These are phyloP conservation scores for Athene noctua DNA, from an alignment of 2,113 vertebrate genomes.

Conservation along the genomic window DNA sequence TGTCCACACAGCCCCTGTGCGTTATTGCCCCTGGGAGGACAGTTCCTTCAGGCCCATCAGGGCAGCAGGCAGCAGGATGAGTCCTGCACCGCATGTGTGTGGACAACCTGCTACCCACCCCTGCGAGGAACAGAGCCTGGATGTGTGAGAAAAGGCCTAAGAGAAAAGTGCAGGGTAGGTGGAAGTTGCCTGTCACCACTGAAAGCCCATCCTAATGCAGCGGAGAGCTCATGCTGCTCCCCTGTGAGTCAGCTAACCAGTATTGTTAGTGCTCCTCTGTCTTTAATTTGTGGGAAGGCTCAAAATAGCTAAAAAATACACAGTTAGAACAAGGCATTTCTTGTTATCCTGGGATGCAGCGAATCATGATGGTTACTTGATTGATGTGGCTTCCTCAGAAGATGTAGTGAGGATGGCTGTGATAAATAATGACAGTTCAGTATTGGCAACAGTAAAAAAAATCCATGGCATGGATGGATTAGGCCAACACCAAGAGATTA, in stretches of 20 bases:
- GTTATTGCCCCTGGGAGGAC: neutral
- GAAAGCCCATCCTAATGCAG: neutral
- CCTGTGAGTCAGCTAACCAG: neutral
- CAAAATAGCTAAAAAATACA: neutral
- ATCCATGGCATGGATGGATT: neutral
- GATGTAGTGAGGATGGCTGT: neutral
- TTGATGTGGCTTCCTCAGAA: neutral
- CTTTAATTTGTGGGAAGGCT: neutral
- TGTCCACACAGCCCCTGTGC: no score
- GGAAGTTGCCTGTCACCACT: neutral
- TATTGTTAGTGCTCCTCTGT: neutral
- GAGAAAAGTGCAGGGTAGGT: neutral
- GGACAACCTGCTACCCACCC: neutral
- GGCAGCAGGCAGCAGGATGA: neutral
- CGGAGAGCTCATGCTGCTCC: neutral
- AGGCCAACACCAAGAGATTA: neutral
- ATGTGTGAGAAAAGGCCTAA: neutral
- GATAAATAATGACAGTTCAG: neutral
- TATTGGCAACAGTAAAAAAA: neutral
- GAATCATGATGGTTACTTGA: neutral
- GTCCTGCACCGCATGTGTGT: accelerated
- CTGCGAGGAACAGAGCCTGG: neutral
- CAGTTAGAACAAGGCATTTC: neutral
- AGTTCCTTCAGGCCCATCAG: neutral
- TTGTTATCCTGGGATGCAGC: neutral